phyloP scores from a whole-genome alignment of 2,888 invertebrate species.

The Trissonchulus sp. region DNA sequence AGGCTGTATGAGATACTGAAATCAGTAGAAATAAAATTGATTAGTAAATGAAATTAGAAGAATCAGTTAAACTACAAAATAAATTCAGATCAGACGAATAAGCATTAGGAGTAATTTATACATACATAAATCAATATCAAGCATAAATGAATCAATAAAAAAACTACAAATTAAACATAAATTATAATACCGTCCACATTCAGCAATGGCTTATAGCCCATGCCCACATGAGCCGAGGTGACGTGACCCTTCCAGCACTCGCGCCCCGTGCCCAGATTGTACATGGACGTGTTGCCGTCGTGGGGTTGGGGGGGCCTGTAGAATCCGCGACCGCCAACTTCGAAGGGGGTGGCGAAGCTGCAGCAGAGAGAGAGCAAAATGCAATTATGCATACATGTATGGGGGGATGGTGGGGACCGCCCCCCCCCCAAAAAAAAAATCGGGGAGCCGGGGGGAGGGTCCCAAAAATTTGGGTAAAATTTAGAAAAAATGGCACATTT shows the following conservation, averaged over 20 bases:
- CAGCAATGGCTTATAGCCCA: slow-evolving; percentile 41
- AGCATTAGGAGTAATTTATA: too few relatives aligned
- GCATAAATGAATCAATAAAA: too few relatives aligned
- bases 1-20: slow-evolving; percentile 91
- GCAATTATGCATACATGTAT: too few relatives aligned
- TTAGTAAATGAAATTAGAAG: background rate
- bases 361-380: background rate
- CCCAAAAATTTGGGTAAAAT: too few relatives aligned
- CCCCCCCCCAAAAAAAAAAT: too few relatives aligned
- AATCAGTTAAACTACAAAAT: too few relatives aligned
- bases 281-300: background rate
- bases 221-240: slow-evolving; percentile 44
- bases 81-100: too few relatives aligned
- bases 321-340: slow-evolving; percentile 18
- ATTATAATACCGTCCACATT: slow-evolving; percentile 45
- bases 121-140: too few relatives aligned
- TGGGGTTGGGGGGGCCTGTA: background rate
- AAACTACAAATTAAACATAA: too few relatives aligned
- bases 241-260: slow-evolving; percentile 49
- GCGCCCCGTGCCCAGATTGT: slow-evolving; percentile 46
- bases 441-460: too few relatives aligned
- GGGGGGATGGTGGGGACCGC: too few relatives aligned
- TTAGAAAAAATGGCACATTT: too few relatives aligned
- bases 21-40: slow-evolving; percentile 10
- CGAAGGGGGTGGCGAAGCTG: slow-evolving; percentile 6